Base-by-base conservation (phyloP, 2,113 vertebrate species). In the Alectura lathami region DNA sequence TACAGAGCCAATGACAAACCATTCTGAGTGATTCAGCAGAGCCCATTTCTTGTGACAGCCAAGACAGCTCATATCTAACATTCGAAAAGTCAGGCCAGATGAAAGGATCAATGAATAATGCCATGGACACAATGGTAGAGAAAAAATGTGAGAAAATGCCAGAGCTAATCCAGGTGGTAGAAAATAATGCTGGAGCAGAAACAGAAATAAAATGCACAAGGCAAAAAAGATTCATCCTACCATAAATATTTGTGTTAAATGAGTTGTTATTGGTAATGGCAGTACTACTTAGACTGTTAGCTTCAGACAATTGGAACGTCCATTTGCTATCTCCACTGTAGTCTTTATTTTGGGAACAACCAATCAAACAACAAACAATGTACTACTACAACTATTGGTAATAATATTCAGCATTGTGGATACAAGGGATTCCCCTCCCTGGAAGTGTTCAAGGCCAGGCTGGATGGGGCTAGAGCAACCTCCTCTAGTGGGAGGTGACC, bases 71-170 rank as follows among this genome's bases (percentile, higher is more conserved):
- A 14, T 42, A 96, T 74, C 83, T 90, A 96, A 94, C 73, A 91
- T 95, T 86, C 97, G 91, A 96, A 96, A 97, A 84, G 43, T 72
- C 54, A 88, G 36, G 23, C 48, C 83, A 97, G 88, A 96, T 68
- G 92, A 96, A 97, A 95, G 68, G 69, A 97, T 78, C n/a, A 72
- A 91, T 95, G 96, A 95, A 77, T 92, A 97, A 95, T 36, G n/a
- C 80, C 86, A 94, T 63, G 67, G 87, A 94, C 74, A 91, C n/a
- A 95, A 85, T 10, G 96, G 80, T 74, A 91, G 85, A 94, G 53
- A 91, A 59, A 80, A 96, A 89, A 53, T 76, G 47, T 83, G 84
- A 94, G 81, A 83, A 32, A 86, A 91, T 78, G 34, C 29, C 53
- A 29, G 2, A 93, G 68, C 43, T 72, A 89, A 36, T 69, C 64